Evolutionary conservation across 1,140 invertebrate genomes (phyloP).

Genomic region (Eurosta solidaginis): DNA sequence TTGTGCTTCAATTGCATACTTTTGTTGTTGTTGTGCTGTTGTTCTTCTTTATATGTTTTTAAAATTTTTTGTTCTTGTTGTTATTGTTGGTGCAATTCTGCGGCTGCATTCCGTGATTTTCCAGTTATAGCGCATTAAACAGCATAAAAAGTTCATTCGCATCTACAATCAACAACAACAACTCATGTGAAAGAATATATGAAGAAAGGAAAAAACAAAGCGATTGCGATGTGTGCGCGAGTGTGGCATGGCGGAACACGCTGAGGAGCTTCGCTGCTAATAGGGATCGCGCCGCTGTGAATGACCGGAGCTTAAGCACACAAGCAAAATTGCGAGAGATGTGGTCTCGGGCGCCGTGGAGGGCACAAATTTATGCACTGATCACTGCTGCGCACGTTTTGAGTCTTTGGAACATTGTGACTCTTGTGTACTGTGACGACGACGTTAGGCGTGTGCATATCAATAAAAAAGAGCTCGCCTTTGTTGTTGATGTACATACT

Average conservation of each 20-base stretch:
- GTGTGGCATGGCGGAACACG: not conserved
- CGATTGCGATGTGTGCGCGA: not conserved
- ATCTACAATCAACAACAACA: not conserved
- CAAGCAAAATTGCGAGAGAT: not conserved
- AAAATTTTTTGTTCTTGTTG: not conserved
- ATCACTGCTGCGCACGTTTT: no score
- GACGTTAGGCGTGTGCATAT: not conserved
- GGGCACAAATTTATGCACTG: no score
- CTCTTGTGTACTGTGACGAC: no score
- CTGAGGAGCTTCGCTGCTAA: not conserved
- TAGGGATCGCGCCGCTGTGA: slow-evolving; percentile 18
- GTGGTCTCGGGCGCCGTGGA: no score
- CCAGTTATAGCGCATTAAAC: slow-evolving; percentile 22
- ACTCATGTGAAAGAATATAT: not conserved
- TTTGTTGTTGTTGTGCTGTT: not conserved
- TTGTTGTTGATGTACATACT: not conserved
- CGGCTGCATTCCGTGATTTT: slow-evolving; percentile 28
- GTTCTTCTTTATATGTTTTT: not conserved
- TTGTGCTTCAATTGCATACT: not conserved
- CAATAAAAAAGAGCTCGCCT: not conserved
- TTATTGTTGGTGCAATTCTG: not conserved
- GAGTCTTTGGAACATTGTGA: no score
- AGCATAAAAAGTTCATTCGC: slow-evolving; percentile 30
- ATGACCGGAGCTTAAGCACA: not conserved
- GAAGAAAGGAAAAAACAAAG: not conserved